phyloP scores from a whole-genome alignment of 1,140 invertebrate species.

The Ceratitis capitata region DNA sequence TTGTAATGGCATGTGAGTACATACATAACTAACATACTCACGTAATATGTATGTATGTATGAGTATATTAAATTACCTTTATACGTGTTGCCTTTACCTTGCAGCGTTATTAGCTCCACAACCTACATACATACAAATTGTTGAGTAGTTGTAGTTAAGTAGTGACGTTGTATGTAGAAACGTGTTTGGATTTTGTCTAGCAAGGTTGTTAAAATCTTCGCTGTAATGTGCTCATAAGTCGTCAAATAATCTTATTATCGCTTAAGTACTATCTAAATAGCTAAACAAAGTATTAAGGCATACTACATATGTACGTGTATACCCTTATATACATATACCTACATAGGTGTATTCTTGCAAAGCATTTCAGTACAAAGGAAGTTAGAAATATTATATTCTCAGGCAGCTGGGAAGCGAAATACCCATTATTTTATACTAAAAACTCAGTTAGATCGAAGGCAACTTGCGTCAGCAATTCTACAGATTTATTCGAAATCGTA shows the following conservation, averaged over 20 bases:
- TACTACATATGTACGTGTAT: not conserved
- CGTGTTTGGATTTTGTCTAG: not conserved
- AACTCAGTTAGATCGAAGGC: no score
- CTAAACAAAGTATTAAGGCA: not conserved
- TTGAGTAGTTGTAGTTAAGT: not conserved
- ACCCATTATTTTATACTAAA: no score
- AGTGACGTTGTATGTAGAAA: not conserved
- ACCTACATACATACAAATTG: not conserved
- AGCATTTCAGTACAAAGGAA: no score
- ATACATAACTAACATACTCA: not conserved
- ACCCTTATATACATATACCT: no score
- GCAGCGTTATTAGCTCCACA: not conserved
- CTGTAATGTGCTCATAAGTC: constrained; percentile 39
- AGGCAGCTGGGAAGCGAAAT: no score
- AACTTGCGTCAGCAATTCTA: no score
- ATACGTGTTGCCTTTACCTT: not conserved
- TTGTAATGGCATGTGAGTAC: no score
- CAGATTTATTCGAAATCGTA: no score
- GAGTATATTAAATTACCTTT: constrained; percentile 14
- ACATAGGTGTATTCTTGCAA: no score
- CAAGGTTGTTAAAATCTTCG: constrained; percentile 29
- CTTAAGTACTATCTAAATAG: constrained; percentile 40
- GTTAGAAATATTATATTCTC: constrained; percentile 5
- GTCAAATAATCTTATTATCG: constrained; percentile 45
- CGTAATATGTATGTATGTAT: not conserved